These are phyloP conservation scores for Tenualosa thibaudeaui DNA, from an alignment of 2,797 vertebrate species.

Conservation along the genomic window DNA sequence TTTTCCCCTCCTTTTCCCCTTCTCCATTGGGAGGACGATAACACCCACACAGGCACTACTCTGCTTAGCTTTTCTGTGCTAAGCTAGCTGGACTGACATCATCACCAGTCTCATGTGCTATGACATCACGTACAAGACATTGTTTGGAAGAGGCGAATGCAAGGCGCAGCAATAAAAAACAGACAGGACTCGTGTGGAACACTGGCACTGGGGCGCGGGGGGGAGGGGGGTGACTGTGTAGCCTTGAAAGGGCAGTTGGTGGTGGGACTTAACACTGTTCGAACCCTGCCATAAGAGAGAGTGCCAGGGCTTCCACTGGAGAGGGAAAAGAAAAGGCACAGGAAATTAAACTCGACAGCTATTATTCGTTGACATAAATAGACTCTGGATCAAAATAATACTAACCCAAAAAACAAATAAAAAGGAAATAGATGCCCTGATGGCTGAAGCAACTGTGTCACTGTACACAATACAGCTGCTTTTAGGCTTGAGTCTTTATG, in stretches of 20 bases:
- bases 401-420: background rate
- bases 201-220: background rate
- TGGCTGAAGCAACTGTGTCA: background rate
- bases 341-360: background rate
- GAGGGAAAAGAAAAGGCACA: constrained; percentile 28
- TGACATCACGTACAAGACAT: constrained; percentile 23
- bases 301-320: constrained; percentile 94
- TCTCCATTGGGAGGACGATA: background rate
- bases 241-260: background rate
- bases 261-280: constrained; percentile 79
- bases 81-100: constrained; percentile 42
- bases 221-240: background rate
- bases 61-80: background rate
- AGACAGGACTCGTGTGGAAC: constrained; percentile 13
- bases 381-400: background rate
- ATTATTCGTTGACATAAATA: background rate
- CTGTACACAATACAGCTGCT: background rate
- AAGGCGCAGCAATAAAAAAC: constrained; percentile 29
- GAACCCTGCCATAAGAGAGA: constrained; percentile 97
- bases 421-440: background rate
- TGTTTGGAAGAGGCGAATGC: constrained; percentile 34
- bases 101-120: constrained; percentile 34
- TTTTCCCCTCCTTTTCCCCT: background rate
- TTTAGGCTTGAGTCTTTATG: background rate
- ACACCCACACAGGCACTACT: constrained; percentile 27